These are phyloP conservation scores for Scaptomyza reducta DNA, from an alignment of 2,888 invertebrate genomes.

Conservation along the genomic window DNA sequence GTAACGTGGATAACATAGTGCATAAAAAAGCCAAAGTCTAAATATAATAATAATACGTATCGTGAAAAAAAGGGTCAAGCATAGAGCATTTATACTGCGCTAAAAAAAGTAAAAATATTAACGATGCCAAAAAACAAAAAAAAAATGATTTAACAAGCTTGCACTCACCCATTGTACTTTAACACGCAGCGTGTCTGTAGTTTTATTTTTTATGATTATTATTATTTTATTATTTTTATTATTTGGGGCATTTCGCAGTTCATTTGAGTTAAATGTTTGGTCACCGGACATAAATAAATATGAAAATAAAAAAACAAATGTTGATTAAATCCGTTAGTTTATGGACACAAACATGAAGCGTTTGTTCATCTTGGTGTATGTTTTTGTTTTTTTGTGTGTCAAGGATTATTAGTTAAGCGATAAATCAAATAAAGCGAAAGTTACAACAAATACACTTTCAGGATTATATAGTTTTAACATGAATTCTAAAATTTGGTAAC, in stretches of 20 bases:
- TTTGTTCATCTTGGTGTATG: slow-evolving; percentile 30
- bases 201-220: slow-evolving; percentile 44
- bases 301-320: slow-evolving; percentile 43
- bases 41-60: slow-evolving; percentile 26
- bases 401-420: slow-evolving; percentile 65
- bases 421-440: slow-evolving; percentile 46
- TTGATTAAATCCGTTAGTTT: slow-evolving; percentile 33
- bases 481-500: neutral
- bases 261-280: slow-evolving; percentile 72
- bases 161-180: slow-evolving; percentile 83
- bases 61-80: slow-evolving; percentile 15
- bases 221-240: slow-evolving; percentile 41
- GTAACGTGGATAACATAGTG: slow-evolving; percentile 24
- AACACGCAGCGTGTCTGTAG: slow-evolving; percentile 77
- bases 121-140: slow-evolving; percentile 44
- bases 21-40: slow-evolving; percentile 41
- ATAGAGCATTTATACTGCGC: slow-evolving; percentile 5
- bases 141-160: slow-evolving; percentile 48
- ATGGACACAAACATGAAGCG: slow-evolving; percentile 19
- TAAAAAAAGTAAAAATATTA: slow-evolving; percentile 38
- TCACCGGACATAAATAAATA: slow-evolving; percentile 58
- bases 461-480: neutral
- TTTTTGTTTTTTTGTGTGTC: slow-evolving; percentile 52
- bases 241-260: slow-evolving; percentile 63
- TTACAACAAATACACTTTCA: neutral